Evolutionary conservation across 2,888 invertebrate species (phyloP), one percentile per base, ranked within the genome.

Genomic region (Linyphia triangularis): DNA sequence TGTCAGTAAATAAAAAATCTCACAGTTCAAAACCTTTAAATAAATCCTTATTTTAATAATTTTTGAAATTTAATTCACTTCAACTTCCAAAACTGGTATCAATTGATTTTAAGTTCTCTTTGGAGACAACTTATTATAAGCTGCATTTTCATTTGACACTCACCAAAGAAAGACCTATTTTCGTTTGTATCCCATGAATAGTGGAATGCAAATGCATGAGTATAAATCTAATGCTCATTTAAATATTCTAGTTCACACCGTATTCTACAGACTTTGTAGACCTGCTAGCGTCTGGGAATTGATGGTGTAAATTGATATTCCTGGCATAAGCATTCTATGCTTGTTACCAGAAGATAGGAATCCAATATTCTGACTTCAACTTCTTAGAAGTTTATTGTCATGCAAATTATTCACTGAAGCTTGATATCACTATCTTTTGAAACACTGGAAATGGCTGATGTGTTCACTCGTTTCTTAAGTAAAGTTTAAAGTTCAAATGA

Each of bases 201-300:
- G 37, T 13, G 9, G 16, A 7, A 67, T 67, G 67, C 67, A 33
- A 67, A 67, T 37, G 3, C 19, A 33, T 19, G 67, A 22, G 33
- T 9, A 67, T 67, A 67, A 67, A 37, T 37, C 22, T 33, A 37
- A 67, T 30, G 13, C 37, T 37, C 30, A 67, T 67, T 67, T 67
- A 37, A 37, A 22, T 33, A 33, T 37, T 37, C 37, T 19, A 19
- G 19, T 9, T 22, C 19, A 16, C 33, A 16, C 67, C n/a, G 19
- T 19, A 19, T 30, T 37, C 33, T 37, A 19, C n/a, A 13, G 19
- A 33, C 10, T 19, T 33, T 19, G 13, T 67, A 67, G 19, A 37
- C 67, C 10, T 37, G 13, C n/a, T 5, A 51, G 51, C n/a, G 51
- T 16, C 51, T 51, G 51, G 51, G 51, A 40, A 51, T 51, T 51